Conservation (phyloP, 2,888 invertebrate genomes). For the Tinea semifulvella region DNA sequence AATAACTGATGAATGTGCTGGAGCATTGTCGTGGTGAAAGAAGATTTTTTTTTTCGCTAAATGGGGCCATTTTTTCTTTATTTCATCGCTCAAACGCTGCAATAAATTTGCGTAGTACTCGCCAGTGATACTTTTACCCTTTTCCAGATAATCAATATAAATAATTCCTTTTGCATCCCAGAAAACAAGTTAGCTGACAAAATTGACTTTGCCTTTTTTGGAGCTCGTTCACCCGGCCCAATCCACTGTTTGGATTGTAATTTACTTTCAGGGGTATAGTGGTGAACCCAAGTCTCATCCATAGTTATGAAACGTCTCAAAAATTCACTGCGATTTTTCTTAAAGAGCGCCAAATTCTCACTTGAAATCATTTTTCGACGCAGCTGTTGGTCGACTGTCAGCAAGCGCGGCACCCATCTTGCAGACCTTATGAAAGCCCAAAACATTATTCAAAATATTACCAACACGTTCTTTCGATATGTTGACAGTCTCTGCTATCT, state of each 20-base stretch:
- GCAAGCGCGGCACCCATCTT: background rate
- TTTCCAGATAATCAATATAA: slow-evolving; percentile 15
- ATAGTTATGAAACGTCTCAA: slow-evolving; percentile 11
- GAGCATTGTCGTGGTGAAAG: slow-evolving; percentile 21
- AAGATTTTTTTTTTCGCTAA: slow-evolving; percentile 21
- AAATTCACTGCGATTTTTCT: slow-evolving; percentile 6
- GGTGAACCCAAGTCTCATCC: slow-evolving; percentile 13
- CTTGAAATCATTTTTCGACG: background rate
- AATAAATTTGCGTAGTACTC: slow-evolving; percentile 12
- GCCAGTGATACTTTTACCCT: slow-evolving; percentile 13
- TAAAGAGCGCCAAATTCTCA: slow-evolving; percentile 6
- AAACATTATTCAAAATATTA: too few species aligned
- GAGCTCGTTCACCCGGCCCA: slow-evolving; percentile 10
- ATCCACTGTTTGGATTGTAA: slow-evolving; percentile 11
- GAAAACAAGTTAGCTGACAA: background rate
- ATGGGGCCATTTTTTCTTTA: slow-evolving; percentile 19
- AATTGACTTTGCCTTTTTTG: slow-evolving; percentile 10
- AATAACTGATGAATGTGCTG: too few species aligned
- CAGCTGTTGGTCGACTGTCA: slow-evolving; percentile 1
- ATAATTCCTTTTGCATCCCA: slow-evolving; percentile 14
- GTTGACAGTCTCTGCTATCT: too few species aligned
- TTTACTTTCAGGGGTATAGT: slow-evolving; percentile 14
- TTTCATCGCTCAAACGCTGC: slow-evolving; percentile 11
- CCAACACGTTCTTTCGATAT: too few species aligned
- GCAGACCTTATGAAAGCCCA: too few species aligned